A percentile compares a stretch with the other conserved stretches of the same genome.
Conservation (phyloP, 2,113 vertebrate genomes). For the Numida meleagris region DNA sequence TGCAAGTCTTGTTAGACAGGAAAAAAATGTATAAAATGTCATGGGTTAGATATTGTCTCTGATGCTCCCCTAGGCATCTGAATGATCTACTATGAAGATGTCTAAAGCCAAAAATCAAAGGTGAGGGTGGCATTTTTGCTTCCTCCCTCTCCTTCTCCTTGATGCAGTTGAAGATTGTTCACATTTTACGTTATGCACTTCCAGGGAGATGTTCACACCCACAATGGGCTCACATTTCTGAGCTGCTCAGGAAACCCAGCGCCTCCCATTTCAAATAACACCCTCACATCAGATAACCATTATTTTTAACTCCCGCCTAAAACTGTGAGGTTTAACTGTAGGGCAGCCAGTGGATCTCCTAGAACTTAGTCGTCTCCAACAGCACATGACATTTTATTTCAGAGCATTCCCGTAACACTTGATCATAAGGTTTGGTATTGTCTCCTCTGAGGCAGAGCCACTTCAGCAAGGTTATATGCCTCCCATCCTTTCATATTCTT, state of each 20-base stretch:
- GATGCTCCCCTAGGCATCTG: background rate
- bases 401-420: background rate
- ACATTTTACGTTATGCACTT: background rate
- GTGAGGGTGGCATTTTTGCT: background rate
- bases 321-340: background rate
- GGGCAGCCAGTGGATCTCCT: background rate
- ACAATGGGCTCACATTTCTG: background rate
- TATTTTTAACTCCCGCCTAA: background rate
- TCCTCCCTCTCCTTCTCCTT: background rate
- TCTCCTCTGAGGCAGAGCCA: background rate
- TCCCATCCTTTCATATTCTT: background rate
- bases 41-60: background rate
- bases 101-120: background rate
- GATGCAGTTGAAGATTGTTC: background rate
- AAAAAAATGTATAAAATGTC: background rate
- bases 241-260: background rate
- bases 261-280: background rate
- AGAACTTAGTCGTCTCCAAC: background rate
- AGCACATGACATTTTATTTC: background rate
- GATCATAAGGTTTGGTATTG: background rate
- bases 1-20: background rate
- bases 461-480: background rate
- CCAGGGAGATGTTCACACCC: background rate
- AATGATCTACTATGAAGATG: background rate
- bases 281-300: background rate